These are phyloP conservation scores for Pterocles burchelli DNA, from an alignment of 2,113 vertebrate species.

Conservation along the genomic window DNA sequence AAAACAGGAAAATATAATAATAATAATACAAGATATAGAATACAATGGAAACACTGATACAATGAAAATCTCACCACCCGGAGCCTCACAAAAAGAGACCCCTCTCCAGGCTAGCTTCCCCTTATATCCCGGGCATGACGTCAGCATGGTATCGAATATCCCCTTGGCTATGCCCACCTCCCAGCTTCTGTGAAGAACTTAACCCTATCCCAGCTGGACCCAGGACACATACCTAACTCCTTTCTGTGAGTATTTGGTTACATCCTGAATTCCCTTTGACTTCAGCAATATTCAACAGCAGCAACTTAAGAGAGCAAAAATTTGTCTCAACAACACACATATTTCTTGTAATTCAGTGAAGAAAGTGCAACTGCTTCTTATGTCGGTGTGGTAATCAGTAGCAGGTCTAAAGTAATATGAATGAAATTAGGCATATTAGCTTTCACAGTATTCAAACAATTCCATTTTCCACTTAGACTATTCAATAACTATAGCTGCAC, in stretches of 20 bases:
- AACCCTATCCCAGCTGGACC: too few species aligned
- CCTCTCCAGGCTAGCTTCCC: too few species aligned
- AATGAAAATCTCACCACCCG: too few species aligned
- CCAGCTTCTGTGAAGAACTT: too few species aligned
- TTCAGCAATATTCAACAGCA: background rate
- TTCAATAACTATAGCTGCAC: background rate
- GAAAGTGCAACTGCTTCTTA: background rate
- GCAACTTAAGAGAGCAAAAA: background rate
- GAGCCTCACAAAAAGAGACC: too few species aligned
- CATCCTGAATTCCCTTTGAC: background rate
- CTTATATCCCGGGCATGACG: too few species aligned
- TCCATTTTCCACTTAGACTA: background rate
- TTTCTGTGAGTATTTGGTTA: background rate
- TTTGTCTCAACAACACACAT: fast-evolving
- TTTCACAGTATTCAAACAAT: background rate
- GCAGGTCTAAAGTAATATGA: background rate
- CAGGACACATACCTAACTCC: too few species aligned
- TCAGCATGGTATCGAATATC: too few species aligned
- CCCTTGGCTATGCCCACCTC: too few species aligned
- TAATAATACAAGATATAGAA: too few species aligned
- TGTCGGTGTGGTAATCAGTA: background rate
- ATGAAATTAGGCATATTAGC: background rate
- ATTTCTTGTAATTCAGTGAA: background rate
- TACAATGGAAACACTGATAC: too few species aligned
- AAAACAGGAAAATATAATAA: too few species aligned